These are phyloP conservation scores for Agrotis segetum DNA, from an alignment of 2,888 invertebrate species.

Conservation along the genomic window DNA sequence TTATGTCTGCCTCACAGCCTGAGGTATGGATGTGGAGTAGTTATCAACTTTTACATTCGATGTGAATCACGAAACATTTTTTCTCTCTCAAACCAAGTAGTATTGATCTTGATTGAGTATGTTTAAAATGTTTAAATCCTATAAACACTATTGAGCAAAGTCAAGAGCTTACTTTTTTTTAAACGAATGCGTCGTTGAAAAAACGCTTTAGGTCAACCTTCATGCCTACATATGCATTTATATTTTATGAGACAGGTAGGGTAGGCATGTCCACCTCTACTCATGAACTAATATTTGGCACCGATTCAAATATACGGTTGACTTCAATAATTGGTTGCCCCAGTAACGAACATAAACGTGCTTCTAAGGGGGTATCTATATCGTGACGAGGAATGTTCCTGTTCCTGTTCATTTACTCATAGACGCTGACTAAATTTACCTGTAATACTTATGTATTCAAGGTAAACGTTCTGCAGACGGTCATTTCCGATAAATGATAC, in stretches of 20 bases:
- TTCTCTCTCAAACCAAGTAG: not conserved
- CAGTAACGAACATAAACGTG: too few species aligned
- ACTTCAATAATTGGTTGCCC: too few species aligned
- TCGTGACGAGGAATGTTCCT: not conserved
- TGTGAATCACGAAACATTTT: not conserved
- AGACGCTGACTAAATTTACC: conserved; percentile 44
- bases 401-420: conserved; percentile 3
- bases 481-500: conserved; percentile 16
- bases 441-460: conserved; percentile 5
- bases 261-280: not conserved
- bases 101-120: not conserved
- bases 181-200: not conserved
- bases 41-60: not conserved
- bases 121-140: not conserved
- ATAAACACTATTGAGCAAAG: not conserved
- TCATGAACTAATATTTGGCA: conserved; percentile 22
- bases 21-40: too few species aligned
- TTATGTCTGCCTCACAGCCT: not conserved
- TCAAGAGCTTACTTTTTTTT: not conserved
- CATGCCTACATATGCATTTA: not conserved
- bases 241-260: not conserved
- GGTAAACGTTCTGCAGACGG: conserved; percentile 26
- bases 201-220: not conserved
- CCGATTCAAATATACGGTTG: not conserved
- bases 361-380: too few species aligned